These are phyloP conservation scores for Pogonognathellus flavescens DNA, from an alignment of 1,140 invertebrate species.

Conservation along the genomic window DNA sequence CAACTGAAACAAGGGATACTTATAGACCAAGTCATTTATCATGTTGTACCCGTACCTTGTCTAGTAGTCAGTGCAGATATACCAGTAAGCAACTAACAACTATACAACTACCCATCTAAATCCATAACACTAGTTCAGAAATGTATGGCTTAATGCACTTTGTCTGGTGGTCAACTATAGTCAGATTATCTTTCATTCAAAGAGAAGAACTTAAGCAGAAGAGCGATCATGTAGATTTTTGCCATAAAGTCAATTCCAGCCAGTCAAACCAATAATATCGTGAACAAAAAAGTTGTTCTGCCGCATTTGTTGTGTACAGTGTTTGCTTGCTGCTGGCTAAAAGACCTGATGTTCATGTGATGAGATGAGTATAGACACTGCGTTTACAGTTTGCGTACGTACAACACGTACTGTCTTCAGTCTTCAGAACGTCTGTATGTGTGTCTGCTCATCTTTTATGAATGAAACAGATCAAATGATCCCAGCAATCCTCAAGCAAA, in stretches of 20 bases:
- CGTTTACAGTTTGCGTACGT: not conserved
- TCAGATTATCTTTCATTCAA: slow-evolving; percentile 53
- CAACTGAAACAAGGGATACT: slow-evolving; percentile 19
- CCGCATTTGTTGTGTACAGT: slow-evolving; percentile 11
- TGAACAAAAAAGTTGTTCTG: slow-evolving; percentile 51
- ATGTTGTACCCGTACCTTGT: not conserved
- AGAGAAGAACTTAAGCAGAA: not conserved
- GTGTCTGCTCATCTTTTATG: slow-evolving; percentile 12
- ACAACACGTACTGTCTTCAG: not conserved
- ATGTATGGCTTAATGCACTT: slow-evolving; percentile 11
- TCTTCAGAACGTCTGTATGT: not conserved
- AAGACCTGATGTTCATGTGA: not conserved
- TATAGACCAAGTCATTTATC: slow-evolving; percentile 39
- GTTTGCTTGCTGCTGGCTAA: not conserved
- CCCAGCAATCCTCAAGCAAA: not conserved
- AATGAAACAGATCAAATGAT: slow-evolving; percentile 54
- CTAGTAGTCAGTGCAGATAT: not conserved
- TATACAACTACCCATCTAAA: not conserved
- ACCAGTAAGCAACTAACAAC: slow-evolving; percentile 6
- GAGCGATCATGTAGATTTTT: slow-evolving; percentile 53
- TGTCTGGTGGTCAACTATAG: slow-evolving; percentile 18
- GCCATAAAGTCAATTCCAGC: slow-evolving; percentile 34
- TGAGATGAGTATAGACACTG: not conserved
- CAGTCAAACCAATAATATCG: not conserved
- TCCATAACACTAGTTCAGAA: not conserved